Evolutionary conservation across 2,113 vertebrate genomes (phyloP), one percentile per base, ranked within the genome.

Genomic region (Balaeniceps rex): DNA sequence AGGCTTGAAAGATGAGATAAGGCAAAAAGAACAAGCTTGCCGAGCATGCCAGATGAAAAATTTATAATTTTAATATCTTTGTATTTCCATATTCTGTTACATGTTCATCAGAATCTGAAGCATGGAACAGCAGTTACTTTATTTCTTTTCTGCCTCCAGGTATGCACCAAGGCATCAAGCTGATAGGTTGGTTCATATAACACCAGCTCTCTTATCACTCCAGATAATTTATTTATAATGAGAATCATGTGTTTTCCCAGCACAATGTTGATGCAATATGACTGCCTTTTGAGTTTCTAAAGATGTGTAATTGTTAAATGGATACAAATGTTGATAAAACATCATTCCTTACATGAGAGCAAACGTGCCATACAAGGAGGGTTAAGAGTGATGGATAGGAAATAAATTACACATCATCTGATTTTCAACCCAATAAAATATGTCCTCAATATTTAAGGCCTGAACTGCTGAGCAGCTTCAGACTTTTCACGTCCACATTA

Each of bases 11-110:
- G 86, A 65, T 34, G 9, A 82, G 33, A 68, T 58, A 68, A 61
- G 64, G 71, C 25, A 77, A 74, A 87, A 88, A 94, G 77, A 95
- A 90, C 76, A 96, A 74, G 87, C 51, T 65, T 49, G 46, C 82
- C 74, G 47, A 88, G 88, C 72, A 82, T 28, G 7, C 26, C 52
- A 87, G n/a, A 94, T 95, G 51, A 97, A 95, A 97, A 79, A 95
- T 95, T 97, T 87, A 86, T 88, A 91, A 82, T 90, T 96, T 97
- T 96, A 93, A 96, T 93, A 94, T 88, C 93, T 97, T 88, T 42
- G 34, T 91, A 95, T 97, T 98, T 96, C 71, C 90, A 78, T 87
- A 93, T 87, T 89, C 80, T 90, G 24, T 64, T 97, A 42, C 22
- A 22, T 19, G 77, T 58, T 94, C 71, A 86, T 95, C 93, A 96